Conservation (phyloP, 2,888 invertebrate species). For the Drosophila mayaguana region DNA sequence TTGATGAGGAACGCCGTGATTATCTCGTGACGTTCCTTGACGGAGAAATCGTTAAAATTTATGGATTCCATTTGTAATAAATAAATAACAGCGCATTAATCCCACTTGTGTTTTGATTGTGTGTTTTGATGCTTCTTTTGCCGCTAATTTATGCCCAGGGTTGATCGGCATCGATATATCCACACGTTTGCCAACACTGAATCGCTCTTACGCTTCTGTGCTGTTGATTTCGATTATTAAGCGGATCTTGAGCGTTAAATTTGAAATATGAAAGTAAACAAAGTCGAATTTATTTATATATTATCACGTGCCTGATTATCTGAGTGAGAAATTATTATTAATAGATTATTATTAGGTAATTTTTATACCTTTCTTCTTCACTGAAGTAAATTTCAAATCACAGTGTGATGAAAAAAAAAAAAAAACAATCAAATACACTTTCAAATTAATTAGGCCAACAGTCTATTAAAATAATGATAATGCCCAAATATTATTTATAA, state of each 20-base stretch:
- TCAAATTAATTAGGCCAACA: conserved; percentile 27
- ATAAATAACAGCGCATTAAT: neutral
- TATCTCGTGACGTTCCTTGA: conserved; percentile 60
- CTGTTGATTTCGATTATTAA: conserved; percentile 2
- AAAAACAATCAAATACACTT: neutral
- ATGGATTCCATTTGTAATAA: conserved; percentile 55
- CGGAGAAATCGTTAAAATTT: conserved; percentile 64
- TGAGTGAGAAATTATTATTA: neutral
- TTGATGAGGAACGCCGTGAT: conserved; percentile 59
- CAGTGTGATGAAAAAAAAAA: neutral
- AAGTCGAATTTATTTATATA: neutral
- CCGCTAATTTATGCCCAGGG: conserved; percentile 41
- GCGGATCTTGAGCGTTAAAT: conserved; percentile 4
- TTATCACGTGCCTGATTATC: neutral
- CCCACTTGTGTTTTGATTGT: conserved; percentile 10
- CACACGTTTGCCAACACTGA: conserved; percentile 2
- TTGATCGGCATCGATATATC: conserved; percentile 1
- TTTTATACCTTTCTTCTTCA: too few species aligned
- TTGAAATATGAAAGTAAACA: neutral
- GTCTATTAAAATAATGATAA: conserved; percentile 33
- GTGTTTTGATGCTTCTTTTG: conserved; percentile 46
- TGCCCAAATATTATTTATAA: conserved; percentile 15
- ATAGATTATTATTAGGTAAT: too few species aligned
- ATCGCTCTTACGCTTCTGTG: neutral
- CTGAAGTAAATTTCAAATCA: neutral